These are phyloP conservation scores for Ectobius pallidus DNA, from an alignment of 2,888 invertebrate genomes.

Conservation along the genomic window DNA sequence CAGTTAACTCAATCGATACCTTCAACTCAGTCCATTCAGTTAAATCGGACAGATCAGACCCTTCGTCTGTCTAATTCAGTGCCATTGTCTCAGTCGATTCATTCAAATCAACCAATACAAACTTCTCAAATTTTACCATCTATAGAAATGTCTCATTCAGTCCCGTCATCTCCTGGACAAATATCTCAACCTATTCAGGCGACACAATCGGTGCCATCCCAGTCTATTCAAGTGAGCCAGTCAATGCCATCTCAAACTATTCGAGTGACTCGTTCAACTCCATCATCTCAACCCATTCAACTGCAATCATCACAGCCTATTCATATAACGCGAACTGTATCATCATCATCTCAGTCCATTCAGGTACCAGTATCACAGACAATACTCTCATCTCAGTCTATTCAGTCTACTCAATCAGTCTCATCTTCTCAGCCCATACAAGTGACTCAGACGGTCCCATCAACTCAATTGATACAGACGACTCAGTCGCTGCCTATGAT, in stretches of 20 bases:
- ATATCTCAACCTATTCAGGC: not conserved
- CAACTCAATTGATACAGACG: not conserved
- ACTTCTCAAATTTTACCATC: not conserved
- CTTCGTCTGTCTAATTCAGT: not conserved
- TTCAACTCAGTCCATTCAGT: not conserved
- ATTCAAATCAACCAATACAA: not conserved
- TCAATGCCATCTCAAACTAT: not conserved
- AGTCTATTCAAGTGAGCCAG: not conserved
- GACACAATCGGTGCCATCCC: not conserved
- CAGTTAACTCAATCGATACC: no score
- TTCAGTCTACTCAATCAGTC: not conserved
- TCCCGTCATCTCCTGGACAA: no score
- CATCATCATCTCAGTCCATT: not conserved
- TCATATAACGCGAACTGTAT: not conserved
- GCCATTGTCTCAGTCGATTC: not conserved
- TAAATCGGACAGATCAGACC: not conserved
- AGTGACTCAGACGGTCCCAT: not conserved
- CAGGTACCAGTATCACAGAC: not conserved
- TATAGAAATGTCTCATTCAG: not conserved
- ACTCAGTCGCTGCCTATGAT: constrained; percentile 5
- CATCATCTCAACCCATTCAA: not conserved
- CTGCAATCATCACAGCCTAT: not conserved
- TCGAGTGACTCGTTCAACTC: no score
- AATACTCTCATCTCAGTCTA: not conserved
- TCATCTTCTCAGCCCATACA: not conserved